Evolutionary conservation across 2,113 vertebrate species (phyloP), one percentile per base, ranked within the genome.

Genomic region (Lucifuga dentata): DNA sequence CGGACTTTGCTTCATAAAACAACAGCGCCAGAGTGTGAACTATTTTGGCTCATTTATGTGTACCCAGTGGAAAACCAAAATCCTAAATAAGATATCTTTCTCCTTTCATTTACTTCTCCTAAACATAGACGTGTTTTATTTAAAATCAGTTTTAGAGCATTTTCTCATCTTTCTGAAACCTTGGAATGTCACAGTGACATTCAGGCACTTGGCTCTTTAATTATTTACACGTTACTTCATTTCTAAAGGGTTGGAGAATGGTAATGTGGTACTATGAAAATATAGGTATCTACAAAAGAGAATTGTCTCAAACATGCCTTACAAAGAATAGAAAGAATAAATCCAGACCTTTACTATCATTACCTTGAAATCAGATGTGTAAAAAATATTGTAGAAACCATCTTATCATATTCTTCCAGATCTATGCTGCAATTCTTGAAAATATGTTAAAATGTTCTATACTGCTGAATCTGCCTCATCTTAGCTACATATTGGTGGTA

Each of bases 31-130:
- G 35, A 76, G 33, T 38, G 10, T 5, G 23, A 52, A 65, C 72
- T 44, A 52, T 49, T 84, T 72, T 16, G 35, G 39, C 53, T 66
- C 43, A 61, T 71, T 83, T 73, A 69, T 58, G 52, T 41, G 56
- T 43, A 76, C 61, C 50, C 44, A 21, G 68, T 55, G 61, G 61
- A 68, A 73, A 44, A 16, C 65, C 65, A 48, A 35, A 33, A 69
- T 44, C 68, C 50, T 39, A 59, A 86, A 73, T 63, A 56, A 61
- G 35, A 59, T 49, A 49, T 58, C 38, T 32, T 61, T 62, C 74
- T 77, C 63, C 75, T 85, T 73, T 79, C 71, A 78, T 81, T 69
- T 76, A 52, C 64, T 58, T 17, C 53, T 3, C 49, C 76, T 51
- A 62, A 75, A 78, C 56, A 80, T 39, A 70, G 65, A 80, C 41